Evolutionary conservation across 1,140 invertebrate genomes (phyloP), one percentile per base, ranked within the genome.

Genomic region (Campoletis sonorensis): DNA sequence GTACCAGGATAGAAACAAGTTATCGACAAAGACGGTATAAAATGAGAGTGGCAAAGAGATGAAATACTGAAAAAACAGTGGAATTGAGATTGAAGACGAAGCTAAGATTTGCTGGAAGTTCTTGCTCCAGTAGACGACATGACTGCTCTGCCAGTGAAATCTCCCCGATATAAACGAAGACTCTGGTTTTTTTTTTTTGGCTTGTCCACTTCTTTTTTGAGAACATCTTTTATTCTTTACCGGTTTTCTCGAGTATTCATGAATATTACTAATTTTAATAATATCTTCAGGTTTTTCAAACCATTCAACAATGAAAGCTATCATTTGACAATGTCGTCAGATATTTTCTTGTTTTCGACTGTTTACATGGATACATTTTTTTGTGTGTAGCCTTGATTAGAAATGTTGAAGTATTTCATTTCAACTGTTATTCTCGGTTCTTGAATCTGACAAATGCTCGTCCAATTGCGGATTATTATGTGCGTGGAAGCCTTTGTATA

Each of bases 71-170:
- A 80, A 70, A 68, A 40, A 27, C 11, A 16, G 49, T 71, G 30
- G 67, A 80, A 45, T 45, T 64, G 30, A 64, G 61, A 80, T 70
- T 80, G 37, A 64, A 64, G 49, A 16, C 26, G 30, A 33, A 37
- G 49, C 54, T 33, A 80, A 26, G 70, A 73, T 71, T 58, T 45
- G 13, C 15, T 40, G 76, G 23, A 33, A 51, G 67, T 67, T 79
- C 30, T 71, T 79, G 64, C 78, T 70, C 78, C 51, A 79, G 61
- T 58, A 51, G 78, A 30, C 78, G 26, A 51, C 51, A 70, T 79
- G 64, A 70, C 23, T 67, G 23, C 33, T 79, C 68, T 18, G 13
- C 27, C 5, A 27, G n/a, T 37, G 21, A 40, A 79, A n/a, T 61
- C 73, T 77, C 21, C 40, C n/a, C 61, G 51, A 23, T 54, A 51